Percentiles rank a stretch among this genome's conserved stretches.
Evolutionary conservation across 2,888 invertebrate genomes (phyloP).

Genomic region (Nemotelus nigrinus): DNA sequence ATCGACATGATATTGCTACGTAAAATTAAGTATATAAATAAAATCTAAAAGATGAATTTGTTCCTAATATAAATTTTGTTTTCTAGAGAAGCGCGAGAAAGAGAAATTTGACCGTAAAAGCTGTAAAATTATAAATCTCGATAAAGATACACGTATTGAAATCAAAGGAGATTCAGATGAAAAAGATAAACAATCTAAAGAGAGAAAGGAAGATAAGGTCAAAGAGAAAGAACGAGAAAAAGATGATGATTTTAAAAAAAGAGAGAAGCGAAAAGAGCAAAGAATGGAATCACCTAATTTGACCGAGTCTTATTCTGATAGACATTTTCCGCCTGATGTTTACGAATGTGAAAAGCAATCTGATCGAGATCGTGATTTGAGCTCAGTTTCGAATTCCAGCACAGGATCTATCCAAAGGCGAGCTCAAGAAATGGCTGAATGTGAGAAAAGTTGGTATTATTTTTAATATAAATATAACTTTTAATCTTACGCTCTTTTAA

Average conservation of each 20-base stretch:
- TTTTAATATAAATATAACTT: not conserved
- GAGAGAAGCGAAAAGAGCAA: conserved; percentile 69
- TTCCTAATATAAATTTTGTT: not conserved
- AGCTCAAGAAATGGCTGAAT: conserved; percentile 69
- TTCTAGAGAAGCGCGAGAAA: conserved; percentile 55
- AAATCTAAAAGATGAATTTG: not conserved
- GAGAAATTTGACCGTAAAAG: conserved; percentile 53
- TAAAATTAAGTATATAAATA: no score
- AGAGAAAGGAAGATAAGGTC: conserved; percentile 57
- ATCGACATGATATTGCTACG: no score
- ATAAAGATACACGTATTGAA: conserved; percentile 53
- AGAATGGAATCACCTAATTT: conserved; percentile 57
- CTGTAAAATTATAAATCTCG: conserved; percentile 40
- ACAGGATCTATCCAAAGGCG: conserved; percentile 67
- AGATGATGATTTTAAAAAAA: conserved; percentile 63
- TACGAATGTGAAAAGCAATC: conserved; percentile 63
- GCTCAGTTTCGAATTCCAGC: conserved; percentile 68
- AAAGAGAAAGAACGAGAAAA: conserved; percentile 48
- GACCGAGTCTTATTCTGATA: conserved; percentile 60
- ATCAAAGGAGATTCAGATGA: conserved; percentile 57
- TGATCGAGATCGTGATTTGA: conserved; percentile 71
- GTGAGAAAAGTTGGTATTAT: conserved; percentile 69
- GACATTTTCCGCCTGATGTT: conserved; percentile 66
- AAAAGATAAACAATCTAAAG: conserved; percentile 58
- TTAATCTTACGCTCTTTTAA: not conserved